Percentiles rank a stretch among this genome's conserved stretches.
Evolutionary conservation across 2,888 invertebrate genomes (phyloP).

Genomic region (Stramonita haemastoma): DNA sequence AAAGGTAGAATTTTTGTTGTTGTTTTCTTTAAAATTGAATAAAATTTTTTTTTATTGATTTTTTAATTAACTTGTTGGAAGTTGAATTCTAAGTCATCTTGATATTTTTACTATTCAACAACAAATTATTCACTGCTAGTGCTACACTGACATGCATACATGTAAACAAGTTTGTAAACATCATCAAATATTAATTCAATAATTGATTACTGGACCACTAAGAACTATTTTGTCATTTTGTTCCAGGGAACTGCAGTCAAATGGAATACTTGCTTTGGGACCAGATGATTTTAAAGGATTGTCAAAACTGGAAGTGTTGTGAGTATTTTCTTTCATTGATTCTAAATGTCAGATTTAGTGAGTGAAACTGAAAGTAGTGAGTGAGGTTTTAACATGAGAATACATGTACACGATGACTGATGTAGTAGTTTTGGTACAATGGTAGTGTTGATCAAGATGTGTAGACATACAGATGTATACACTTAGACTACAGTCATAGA

Average conservation of each 20-base stretch:
- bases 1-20: no score
- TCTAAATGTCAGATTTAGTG: not conserved
- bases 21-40: no score
- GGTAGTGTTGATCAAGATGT: not conserved
- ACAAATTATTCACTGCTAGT: no score
- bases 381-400: not conserved
- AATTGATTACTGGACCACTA: no score
- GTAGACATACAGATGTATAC: not conserved
- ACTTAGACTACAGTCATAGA: not conserved
- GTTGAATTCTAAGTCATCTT: no score
- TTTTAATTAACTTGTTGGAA: no score
- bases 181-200: no score
- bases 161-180: no score
- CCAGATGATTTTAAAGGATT: conserved; percentile 79
- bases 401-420: not conserved
- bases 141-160: no score
- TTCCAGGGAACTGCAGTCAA: conserved; percentile 82
- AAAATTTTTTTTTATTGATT: no score
- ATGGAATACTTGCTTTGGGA: conserved; percentile 80
- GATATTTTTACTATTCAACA: no score
- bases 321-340: conserved; percentile 65
- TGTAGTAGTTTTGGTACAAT: not conserved
- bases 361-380: no score
- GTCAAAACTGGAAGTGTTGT: conserved; percentile 80
- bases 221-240: conserved; percentile 45